Base-by-base conservation (phyloP, 2,113 vertebrate species). In the Ramphastos sulfuratus region DNA sequence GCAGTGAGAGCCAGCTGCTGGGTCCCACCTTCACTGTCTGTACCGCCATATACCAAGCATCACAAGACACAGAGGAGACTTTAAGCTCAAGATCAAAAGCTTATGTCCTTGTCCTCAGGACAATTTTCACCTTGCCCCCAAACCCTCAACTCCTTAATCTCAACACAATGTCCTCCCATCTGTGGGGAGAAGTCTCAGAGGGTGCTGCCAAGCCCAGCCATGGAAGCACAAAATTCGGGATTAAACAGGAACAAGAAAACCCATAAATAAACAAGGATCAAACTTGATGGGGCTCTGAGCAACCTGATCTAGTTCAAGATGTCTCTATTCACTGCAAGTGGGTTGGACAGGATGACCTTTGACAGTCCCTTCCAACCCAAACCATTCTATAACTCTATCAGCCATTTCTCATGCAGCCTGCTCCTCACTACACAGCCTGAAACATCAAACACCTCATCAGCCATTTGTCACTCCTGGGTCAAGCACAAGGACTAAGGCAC, bases 181-280 rank as follows among this genome's bases (percentile, higher is more conserved):
- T 35, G 21, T 0, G 0, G 16, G 66, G 16, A 70, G 20, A 66
- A 19, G 46, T 33, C 31, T 15, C 37, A n/a, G 21, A 55, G 2
- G 39, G 44, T 61, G 25, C 60, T 54, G 75, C 1, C 1, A 2
- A 52, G 33, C 35, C 33, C 60, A 56, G 30, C 6, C 64, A 18
- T 0, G 0, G 74, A 55, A 91, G 67, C 58, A 48, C 42, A 52
- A 20, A 33, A 18, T 31, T 28, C 13, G 20, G 42, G 67, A 67
- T 5, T 21, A 58, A 48, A 50, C 48, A 55, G n/a, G 61, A 31
- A 25, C 3, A 10, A 52, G 17, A 77, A 6, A 81, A 58, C 0
- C 1, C 0, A 0, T 15, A 66, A 78, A 42, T n/a, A 74, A 60
- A 31, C 0, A 0, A 1, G 82, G 39, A 82, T 33, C 50, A 52